These are phyloP conservation scores for Phrixothrix hirtus DNA, from an alignment of 2,888 invertebrate species.

Conservation along the genomic window DNA sequence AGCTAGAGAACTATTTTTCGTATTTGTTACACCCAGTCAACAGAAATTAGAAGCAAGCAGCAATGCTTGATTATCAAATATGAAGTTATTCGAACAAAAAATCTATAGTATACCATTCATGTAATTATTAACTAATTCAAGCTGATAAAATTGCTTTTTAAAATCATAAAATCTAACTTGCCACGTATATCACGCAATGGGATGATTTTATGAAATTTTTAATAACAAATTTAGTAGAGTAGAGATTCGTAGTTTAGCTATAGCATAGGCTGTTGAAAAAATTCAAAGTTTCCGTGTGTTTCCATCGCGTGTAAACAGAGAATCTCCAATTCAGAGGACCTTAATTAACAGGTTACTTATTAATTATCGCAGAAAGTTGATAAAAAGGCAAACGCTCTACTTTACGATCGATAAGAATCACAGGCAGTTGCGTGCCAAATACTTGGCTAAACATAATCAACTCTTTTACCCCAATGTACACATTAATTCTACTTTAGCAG, in stretches of 20 bases:
- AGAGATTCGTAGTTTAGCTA: constrained; percentile 4
- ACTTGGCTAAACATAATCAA: constrained; percentile 22
- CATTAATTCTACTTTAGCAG: not conserved
- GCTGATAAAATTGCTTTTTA: constrained; percentile 6
- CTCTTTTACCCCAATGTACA: constrained; percentile 13
- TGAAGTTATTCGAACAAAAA: not conserved
- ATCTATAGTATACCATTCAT: not conserved
- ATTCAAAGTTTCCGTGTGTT: constrained; percentile 17
- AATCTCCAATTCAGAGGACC: constrained; percentile 21
- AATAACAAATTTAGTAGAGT: constrained; percentile 8
- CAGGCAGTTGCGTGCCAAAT: constrained; percentile 24
- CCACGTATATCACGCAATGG: constrained; percentile 10
- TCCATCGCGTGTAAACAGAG: constrained; percentile 19
- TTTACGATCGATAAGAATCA: constrained; percentile 18
- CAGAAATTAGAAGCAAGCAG: no score
- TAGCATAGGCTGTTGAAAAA: constrained; percentile 5
- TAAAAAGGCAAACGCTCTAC: constrained; percentile 32
- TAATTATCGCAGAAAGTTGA: constrained; percentile 37
- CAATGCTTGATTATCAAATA: no score
- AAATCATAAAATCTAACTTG: constrained; percentile 12
- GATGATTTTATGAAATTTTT: constrained; percentile 2
- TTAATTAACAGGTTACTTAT: constrained; percentile 37
- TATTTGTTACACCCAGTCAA: no score
- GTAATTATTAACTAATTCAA: constrained; percentile 4
- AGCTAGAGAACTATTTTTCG: no score